Base-by-base conservation (phyloP, 2,888 invertebrate species). In the Caenorhabditis virilis region DNA sequence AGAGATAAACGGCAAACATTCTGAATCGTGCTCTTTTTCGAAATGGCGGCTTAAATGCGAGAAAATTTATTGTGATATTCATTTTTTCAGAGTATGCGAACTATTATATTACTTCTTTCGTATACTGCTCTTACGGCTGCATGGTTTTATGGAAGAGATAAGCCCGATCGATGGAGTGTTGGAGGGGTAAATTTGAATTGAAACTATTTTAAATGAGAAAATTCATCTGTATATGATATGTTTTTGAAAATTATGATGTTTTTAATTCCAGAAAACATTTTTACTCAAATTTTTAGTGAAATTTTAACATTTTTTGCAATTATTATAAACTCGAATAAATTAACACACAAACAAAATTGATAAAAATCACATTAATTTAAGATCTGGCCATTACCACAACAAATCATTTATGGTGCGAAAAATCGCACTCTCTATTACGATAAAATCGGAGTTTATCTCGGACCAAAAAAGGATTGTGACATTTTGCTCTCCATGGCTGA, bases 371-470 rank as follows among this genome's bases (percentile, higher is more conserved):
- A n/a, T n/a, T n/a, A n/a, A n/a, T n/a, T n/a, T n/a, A n/a, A n/a
- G n/a, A 72, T 80, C 7, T 79, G 77, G 74, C 79, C 79, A 1
- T 65, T 79, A 13, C 79, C 79, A 1, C 73, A 73, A 35, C 61
- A 78, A 50, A 74, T 79, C 11, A 48, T 56, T 23, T 79, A 79
- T 54, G 76, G 76, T 22, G 56, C 61, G 18, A 58, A 67, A 27
- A 79, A 79, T 43, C 60, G 77, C 26, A 75, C 76, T 11, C 25
- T 77, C n/a, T 60, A 60, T 35, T 63, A 69, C 46, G 62, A 60
- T 26, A 66, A 65, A 41, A 63, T 74, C 25, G 69, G 69, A 43
- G 66, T 76, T 35, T 67, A 69, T 39, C 67, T 72, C 18, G 74
- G 67, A 4, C 62, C 64, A 9, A 65, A 69, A 26, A 64, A 65